Percentiles rank a stretch among this genome's conserved stretches.
Conservation (phyloP, 1,140 invertebrate genomes). For the Apolygus lucorum region DNA sequence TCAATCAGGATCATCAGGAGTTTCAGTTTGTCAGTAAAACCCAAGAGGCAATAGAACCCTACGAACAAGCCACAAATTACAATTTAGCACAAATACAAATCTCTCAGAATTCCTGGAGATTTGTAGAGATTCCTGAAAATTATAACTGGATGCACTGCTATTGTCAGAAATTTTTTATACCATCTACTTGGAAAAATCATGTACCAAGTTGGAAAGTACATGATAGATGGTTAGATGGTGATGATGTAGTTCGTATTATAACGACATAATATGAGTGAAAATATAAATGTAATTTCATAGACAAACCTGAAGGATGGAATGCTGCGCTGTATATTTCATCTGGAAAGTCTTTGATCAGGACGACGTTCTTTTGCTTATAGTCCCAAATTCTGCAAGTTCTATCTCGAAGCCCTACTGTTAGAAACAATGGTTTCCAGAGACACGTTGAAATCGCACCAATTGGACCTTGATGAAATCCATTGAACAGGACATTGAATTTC, state of each 20-base stretch:
- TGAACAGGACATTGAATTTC: slow-evolving; percentile 33
- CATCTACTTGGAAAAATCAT: too few relatives aligned
- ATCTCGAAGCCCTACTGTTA: slow-evolving; percentile 72
- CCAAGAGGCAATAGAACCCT: slow-evolving; percentile 47
- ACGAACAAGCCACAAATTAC: not conserved
- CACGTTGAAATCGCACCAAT: slow-evolving; percentile 72
- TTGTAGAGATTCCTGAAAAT: not conserved
- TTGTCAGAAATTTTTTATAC: not conserved
- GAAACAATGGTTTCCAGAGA: slow-evolving; percentile 78
- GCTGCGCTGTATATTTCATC: slow-evolving; percentile 71
- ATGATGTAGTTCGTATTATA: too few relatives aligned
- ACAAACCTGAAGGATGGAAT: slow-evolving; percentile 66
- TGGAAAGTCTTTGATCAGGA: slow-evolving; percentile 70
- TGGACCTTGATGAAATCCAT: slow-evolving; percentile 64
- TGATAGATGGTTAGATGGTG: too few relatives aligned
- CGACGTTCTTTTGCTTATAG: slow-evolving; percentile 65
- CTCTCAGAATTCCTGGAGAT: not conserved
- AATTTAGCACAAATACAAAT: not conserved
- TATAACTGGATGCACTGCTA: not conserved
- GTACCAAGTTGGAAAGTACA: too few relatives aligned
- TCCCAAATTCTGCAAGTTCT: slow-evolving; percentile 82
- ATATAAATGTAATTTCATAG: too few relatives aligned
- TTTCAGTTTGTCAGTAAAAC: slow-evolving; percentile 79
- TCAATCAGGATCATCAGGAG: slow-evolving; percentile 80
- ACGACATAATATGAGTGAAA: too few relatives aligned